Evolutionary conservation across 1,140 invertebrate genomes (phyloP).

Genomic region (Leucophenga varia): DNA sequence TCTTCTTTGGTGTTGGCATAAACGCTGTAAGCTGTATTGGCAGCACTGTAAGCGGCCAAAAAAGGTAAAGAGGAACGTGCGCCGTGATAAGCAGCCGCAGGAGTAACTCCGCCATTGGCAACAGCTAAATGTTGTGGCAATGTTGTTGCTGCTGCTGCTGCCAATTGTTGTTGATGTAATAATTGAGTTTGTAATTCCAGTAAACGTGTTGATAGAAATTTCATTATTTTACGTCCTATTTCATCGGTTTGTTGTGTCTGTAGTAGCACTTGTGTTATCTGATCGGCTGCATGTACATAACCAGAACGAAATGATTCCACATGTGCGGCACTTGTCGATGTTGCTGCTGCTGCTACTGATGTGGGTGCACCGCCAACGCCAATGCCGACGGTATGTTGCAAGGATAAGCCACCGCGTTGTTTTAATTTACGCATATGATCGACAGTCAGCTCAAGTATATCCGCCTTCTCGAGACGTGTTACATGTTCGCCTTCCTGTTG

Average conservation of each 20-base stretch:
- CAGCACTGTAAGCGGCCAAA: slow-evolving; percentile 25
- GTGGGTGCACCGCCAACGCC: slow-evolving; percentile 34
- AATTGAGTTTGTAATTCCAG: slow-evolving; percentile 62
- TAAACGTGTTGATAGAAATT: slow-evolving; percentile 78
- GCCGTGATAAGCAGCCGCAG: slow-evolving; percentile 25
- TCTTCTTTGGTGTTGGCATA: slow-evolving; percentile 41
- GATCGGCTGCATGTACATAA: slow-evolving; percentile 88
- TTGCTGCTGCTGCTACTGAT: slow-evolving; percentile 11
- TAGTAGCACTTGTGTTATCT: slow-evolving; percentile 82
- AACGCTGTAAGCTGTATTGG: slow-evolving; percentile 33
- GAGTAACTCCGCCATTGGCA: too few species aligned
- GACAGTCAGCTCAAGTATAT: slow-evolving; percentile 95
- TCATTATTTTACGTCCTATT: slow-evolving; percentile 80
- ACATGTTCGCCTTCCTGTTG: slow-evolving; percentile 83
- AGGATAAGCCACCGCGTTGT: slow-evolving; percentile 44
- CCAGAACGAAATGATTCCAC: slow-evolving; percentile 82
- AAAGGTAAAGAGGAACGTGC: slow-evolving; percentile 28
- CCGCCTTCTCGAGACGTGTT: slow-evolving; percentile 93
- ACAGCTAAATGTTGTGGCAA: slow-evolving; percentile 23
- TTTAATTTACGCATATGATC: slow-evolving; percentile 86
- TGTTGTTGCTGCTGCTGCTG: slow-evolving; percentile 14
- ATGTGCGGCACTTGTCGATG: slow-evolving; percentile 60
- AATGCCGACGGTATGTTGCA: slow-evolving; percentile 56
- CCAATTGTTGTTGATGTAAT: slow-evolving; percentile 35
- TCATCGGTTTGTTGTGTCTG: slow-evolving; percentile 75